Evolutionary conservation across 2,113 vertebrate genomes (phyloP), one percentile per base, ranked within the genome.

Genomic region (Hoplias malabaricus): DNA sequence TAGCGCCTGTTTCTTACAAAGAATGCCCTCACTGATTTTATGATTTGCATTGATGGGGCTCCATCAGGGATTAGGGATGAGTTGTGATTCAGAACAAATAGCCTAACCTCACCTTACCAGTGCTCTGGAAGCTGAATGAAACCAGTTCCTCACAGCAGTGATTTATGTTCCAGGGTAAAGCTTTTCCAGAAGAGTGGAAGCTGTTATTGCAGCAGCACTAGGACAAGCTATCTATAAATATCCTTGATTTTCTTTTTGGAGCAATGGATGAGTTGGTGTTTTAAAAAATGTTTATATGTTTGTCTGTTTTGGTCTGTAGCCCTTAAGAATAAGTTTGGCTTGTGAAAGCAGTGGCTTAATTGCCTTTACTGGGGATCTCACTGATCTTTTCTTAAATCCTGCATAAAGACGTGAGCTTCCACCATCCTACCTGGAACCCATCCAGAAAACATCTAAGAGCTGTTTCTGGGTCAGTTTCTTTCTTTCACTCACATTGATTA

Each of bases 381-480:
- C 46, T 69, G 63, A 57, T 57, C 74, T 36, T 7, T 2, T 63
- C 59, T 75, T 21, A 21, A 42, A 34, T 2, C n/a, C 34, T 33
- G 12, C 5, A 12, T 6, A 9, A 34, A 11, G 11, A 46, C 16
- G 7, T 50, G 48, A 42, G 36, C 56, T 31, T 56, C 34, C 46
- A 66, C 33, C 48, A 42, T 53, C 40, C 23, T n/a, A 9, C 48
- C 5, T 62, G 50, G 31, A 56, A 56, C 33, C 4, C 21, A 16
- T 67, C 68, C 48, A 42, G 14, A 76, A 16, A 33, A 43, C 36
- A 33, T 42, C 27, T 8, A 14, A 0, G 23, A 29, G 12, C n/a
- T 67, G 63, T 67, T 50, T 74, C 9, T 16, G 40, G 40, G 19
- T 74, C 57, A 34, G 40, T 31, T 73, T 5, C 29, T 57, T n/a